Base-by-base conservation (phyloP, 2,888 invertebrate species). In the Aphidius colemani region DNA sequence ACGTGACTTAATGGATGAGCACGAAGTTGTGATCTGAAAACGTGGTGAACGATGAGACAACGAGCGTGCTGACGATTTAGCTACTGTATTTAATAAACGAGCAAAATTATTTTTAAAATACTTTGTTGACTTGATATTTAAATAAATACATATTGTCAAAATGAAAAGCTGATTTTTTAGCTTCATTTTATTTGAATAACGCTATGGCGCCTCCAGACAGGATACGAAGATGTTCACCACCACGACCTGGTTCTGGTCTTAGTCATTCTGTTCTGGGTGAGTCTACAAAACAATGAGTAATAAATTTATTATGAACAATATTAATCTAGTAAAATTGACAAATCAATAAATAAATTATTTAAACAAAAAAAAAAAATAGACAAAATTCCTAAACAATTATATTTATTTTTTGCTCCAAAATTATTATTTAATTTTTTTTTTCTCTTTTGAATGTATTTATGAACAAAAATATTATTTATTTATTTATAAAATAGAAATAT, bases 231-330 rank as follows among this genome's bases (percentile, higher is more conserved):
- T 65, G 58, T 39, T 65, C 64, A 46, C 58, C 64, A 70, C 77
- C 76, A 69, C 78, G 81, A 74, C 81, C 83, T 71, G 82, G 82
- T 71, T 82, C 82, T 63, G 83, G 83, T 53, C 78, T 82, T 67
- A 84, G 84, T 75, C 80, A 83, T 72, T 84, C 83, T 64, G 83
- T 84, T 68, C 77, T 84, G 70, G 84, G 84, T 84, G 79, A 83
- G 84, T 83, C 30, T 13, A 13, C 13, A 13, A 13, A 13, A 13
- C 13, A 13, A 13, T 13, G 13, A 2, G 1, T 13, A 13, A 13
- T 13, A 13, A 13, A 13, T 1, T 13, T 13, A 13, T 13, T 13
- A 13, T 13, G 13, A 13, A 1, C 13, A 13, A 13, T n/a, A n/a
- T 13, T 13, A 1, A 1, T 13, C 13, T 13, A 13, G 13, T 13